Percentiles rank a stretch among this genome's conserved stretches.
phyloP scores from a whole-genome alignment of 2,797 vertebrate genomes.

The Helarctos malayanus region DNA sequence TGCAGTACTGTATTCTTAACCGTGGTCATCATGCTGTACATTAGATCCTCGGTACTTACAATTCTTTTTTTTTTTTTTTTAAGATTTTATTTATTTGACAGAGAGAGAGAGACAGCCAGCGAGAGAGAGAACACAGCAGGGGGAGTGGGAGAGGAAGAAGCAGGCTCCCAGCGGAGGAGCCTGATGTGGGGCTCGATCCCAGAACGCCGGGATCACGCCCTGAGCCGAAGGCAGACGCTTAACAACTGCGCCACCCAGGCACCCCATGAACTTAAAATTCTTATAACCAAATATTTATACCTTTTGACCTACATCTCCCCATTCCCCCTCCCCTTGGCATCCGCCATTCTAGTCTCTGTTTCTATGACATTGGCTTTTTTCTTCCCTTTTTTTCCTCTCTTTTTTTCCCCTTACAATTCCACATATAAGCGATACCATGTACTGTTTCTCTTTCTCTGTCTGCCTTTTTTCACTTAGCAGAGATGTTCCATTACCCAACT shows the following conservation, averaged over 20 bases:
- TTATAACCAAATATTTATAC: neutral
- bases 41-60: neutral
- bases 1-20: neutral
- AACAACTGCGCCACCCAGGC: too few species aligned
- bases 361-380: neutral
- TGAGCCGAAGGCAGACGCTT: too few species aligned
- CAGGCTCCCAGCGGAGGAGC: too few species aligned
- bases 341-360: neutral
- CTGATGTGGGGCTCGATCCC: too few species aligned
- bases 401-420: neutral
- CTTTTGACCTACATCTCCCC: neutral
- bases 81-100: too few species aligned
- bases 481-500: neutral
- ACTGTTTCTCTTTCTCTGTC: neutral
- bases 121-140: too few species aligned
- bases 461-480: neutral
- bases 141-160: too few species aligned
- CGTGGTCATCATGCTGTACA: too few species aligned
- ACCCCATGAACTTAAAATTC: neutral
- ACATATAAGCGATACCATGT: neutral
- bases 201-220: too few species aligned
- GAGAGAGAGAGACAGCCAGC: too few species aligned
- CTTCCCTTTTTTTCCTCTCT: neutral
- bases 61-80: too few species aligned
- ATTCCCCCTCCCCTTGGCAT: neutral